Evolutionary conservation across 2,797 vertebrate genomes (phyloP), one percentile per base, ranked within the genome.

Genomic region (Cuculus canorus): DNA sequence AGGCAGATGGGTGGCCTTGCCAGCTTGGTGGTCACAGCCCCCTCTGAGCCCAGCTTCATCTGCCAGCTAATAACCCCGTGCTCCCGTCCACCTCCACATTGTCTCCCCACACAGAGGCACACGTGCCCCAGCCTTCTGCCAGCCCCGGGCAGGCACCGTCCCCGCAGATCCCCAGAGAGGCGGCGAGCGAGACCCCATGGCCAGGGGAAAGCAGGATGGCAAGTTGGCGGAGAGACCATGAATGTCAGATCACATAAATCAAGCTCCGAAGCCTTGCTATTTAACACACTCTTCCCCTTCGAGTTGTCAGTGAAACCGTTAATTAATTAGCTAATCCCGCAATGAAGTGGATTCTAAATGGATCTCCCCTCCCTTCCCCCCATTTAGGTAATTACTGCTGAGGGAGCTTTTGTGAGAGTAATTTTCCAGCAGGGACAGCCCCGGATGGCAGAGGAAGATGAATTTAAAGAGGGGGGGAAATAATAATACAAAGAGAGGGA

Each of bases 251-350:
- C 96, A 79, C 97, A 99, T 99, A 99, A 99, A 99, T 99, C 99
- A 99, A 98, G 98, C 98, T 98, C 98, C 96, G 66, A 98, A 98
- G 98, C 97, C 98, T 98, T 98, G 98, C 99, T 98, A 99, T 99
- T 99, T 99, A 99, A 99, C 99, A 99, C 99, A 98, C 98, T 98
- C 99, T 98, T 98, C 98, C 98, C 98, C 98, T 98, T 98, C 97
- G 98, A 99, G 98, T 98, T 99, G 99, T 99, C 99, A 99, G 98
- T 98, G 99, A 99, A 99, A 99, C 99, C 99, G 98, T 99, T 99
- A 99, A 99, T 99, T 99, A 99, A 99, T 99, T 99, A 99, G 99
- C 99, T 99, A 98, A 99, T 99, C 99, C 99, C 90, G 98, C 98
- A 98, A 99, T 99, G 99, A 99, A 99, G 99, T 99, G 97, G 99